Conservation (phyloP, 2,888 invertebrate genomes). For the Nomada goodeniana region DNA sequence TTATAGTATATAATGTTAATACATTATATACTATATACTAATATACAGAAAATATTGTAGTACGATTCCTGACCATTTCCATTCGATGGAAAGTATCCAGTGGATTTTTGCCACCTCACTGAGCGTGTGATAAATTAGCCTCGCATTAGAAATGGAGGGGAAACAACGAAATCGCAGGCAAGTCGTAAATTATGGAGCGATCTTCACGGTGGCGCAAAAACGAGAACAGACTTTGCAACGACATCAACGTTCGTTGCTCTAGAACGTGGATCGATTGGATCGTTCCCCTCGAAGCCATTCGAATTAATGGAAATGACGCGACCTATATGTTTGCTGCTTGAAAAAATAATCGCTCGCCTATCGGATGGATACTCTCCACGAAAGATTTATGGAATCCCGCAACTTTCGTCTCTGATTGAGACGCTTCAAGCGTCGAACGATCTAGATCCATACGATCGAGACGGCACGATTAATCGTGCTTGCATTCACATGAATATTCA, state of each 20-base stretch:
- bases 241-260: slow-evolving; percentile 38
- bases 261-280: slow-evolving; percentile 46
- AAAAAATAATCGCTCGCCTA: slow-evolving; percentile 54
- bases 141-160: slow-evolving; percentile 53
- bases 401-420: neutral
- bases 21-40: too few species aligned
- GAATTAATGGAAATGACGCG: slow-evolving; percentile 69
- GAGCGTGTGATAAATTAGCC: slow-evolving; percentile 62
- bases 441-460: neutral
- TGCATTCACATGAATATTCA: neutral
- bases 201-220: slow-evolving; percentile 27
- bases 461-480: neutral
- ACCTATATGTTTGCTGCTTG: slow-evolving; percentile 50
- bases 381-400: slow-evolving; percentile 30
- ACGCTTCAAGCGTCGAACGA: neutral
- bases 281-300: slow-evolving; percentile 49
- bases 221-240: slow-evolving; percentile 62
- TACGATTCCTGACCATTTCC: neutral
- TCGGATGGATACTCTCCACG: slow-evolving; percentile 51
- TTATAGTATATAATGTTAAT: too few species aligned
- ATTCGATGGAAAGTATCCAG: slow-evolving; percentile 41
- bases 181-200: slow-evolving; percentile 65
- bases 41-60: neutral
- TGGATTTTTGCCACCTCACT: slow-evolving; percentile 32
- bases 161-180: slow-evolving; percentile 61